phyloP scores from a whole-genome alignment of 2,113 vertebrate species.

The Sturnira hondurensis region DNA sequence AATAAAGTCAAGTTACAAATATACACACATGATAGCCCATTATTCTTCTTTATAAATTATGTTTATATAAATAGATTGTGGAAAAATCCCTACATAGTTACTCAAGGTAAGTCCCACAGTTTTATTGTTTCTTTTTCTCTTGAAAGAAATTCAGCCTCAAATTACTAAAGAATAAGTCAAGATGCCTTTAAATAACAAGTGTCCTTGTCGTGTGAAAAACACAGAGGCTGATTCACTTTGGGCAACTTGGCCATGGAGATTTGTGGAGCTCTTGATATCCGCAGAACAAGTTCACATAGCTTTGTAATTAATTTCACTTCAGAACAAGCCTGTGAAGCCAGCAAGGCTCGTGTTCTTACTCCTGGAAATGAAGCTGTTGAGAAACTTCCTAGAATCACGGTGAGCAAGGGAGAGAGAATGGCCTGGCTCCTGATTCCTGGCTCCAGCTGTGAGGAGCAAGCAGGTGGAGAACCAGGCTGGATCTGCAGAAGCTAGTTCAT shows the following conservation, averaged over 20 bases:
- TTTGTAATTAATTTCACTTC: not conserved
- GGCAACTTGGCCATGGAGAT: not conserved
- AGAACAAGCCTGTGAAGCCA: not conserved
- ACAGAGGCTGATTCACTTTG: not conserved
- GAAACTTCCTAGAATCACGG: not conserved
- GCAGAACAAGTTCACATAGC: not conserved
- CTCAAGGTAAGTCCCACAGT: not conserved
- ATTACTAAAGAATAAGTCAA: not conserved
- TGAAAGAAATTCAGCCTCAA: not conserved
- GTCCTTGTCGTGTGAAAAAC: not conserved
- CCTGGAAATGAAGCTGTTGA: not conserved
- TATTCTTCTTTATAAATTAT: not conserved
- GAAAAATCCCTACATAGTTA: not conserved
- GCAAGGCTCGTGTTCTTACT: not conserved
- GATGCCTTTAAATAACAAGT: not conserved
- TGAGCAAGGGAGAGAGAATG: not conserved
- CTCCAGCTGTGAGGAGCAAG: not conserved
- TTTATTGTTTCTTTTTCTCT: not conserved
- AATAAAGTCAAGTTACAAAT: constrained; percentile 22
- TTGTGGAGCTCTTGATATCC: not conserved
- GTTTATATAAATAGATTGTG: not conserved
- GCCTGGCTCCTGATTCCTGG: not conserved
- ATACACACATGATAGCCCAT: not conserved
- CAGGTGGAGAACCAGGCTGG: not conserved
- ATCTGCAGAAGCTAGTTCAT: not conserved